Evolutionary conservation across 2,888 invertebrate species (phyloP), one percentile per base, ranked within the genome.

Genomic region (Heteromyza rotundicornis): DNA sequence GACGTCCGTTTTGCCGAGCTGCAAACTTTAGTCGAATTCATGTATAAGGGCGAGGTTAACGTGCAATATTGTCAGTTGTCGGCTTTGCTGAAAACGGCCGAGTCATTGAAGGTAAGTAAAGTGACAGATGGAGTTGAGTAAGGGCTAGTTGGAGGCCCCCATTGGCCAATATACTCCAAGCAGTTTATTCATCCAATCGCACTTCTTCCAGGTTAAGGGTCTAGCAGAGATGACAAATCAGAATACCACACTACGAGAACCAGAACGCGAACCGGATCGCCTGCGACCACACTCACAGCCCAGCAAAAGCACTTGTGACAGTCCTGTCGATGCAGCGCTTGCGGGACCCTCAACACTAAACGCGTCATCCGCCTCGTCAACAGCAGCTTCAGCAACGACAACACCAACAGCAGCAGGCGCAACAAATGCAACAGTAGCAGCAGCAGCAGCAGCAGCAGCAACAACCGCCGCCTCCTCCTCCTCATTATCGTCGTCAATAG

Each of bases 21-120:
- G 81, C 89, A 94, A 84, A 95, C 95, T 74, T 89, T 95, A 82
- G 91, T 95, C 84, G 94, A 95, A 88, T 95, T 95, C 89, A 95
- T 95, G 95, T 95, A 95, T 89, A 92, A 94, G 85, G 95, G 95
- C 81, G 95, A 95, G 86, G 95, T 95, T 78, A 94, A 94, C 90
- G 94, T 95, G 81, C 93, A 94, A 86, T 94, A 94, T 85, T 94
- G 94, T 87, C 93, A 94, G 86, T 88, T 95, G 82, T 92, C 93
- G 83, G 92, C 94, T 76, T 88, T 95, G 79, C 89, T 95, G 76
- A 94, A 93, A 86, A 95, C 94, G 80, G 95, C 95, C 79, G 94
- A 95, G 86, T 94, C 94, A 84, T 89, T 95, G 70, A 94, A 95
- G 87, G 94, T 88, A 63, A 70, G 71, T 67, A 3, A 17, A 10